phyloP scores from a whole-genome alignment of 2,797 vertebrate genomes.

The Discoglossus pictus region DNA sequence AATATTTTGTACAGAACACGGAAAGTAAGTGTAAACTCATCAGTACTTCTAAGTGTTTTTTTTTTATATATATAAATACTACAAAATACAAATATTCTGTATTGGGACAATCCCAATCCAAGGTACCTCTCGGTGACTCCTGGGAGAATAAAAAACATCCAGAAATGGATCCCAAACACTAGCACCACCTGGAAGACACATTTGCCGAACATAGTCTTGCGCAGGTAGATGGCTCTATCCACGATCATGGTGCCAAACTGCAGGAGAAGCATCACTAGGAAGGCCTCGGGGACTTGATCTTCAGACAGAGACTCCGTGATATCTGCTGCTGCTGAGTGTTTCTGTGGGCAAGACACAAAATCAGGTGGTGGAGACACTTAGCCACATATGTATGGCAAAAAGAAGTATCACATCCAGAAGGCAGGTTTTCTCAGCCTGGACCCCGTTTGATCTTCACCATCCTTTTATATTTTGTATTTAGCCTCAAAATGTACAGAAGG shows the following conservation, averaged over 20 bases:
- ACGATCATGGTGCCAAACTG: conserved; percentile 79
- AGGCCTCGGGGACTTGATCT: conserved; percentile 78
- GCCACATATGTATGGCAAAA: background rate
- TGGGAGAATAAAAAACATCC: conserved; percentile 81
- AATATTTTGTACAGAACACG: too few species aligned
- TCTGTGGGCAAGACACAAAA: conserved; percentile 56
- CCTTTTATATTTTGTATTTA: too few species aligned
- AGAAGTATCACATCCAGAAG: too few species aligned
- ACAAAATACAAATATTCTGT: too few species aligned
- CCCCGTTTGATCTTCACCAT: too few species aligned
- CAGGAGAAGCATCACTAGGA: conserved; percentile 77
- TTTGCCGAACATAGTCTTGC: conserved; percentile 77
- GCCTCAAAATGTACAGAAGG: too few species aligned
- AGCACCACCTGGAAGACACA: conserved; percentile 77
- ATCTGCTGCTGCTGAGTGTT: conserved; percentile 71
- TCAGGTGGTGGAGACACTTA: too few species aligned
- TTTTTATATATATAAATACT: too few species aligned
- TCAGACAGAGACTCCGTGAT: conserved; percentile 77
- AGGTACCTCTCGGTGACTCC: conserved; percentile 79
- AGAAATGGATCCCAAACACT: conserved; percentile 79
- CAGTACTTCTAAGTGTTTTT: too few species aligned
- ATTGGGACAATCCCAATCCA: too few species aligned
- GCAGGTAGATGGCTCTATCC: conserved; percentile 76
- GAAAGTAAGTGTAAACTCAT: too few species aligned
- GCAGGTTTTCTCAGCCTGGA: too few species aligned